Base-by-base conservation (phyloP, 2,113 vertebrate genomes). In the Equus quagga region DNA sequence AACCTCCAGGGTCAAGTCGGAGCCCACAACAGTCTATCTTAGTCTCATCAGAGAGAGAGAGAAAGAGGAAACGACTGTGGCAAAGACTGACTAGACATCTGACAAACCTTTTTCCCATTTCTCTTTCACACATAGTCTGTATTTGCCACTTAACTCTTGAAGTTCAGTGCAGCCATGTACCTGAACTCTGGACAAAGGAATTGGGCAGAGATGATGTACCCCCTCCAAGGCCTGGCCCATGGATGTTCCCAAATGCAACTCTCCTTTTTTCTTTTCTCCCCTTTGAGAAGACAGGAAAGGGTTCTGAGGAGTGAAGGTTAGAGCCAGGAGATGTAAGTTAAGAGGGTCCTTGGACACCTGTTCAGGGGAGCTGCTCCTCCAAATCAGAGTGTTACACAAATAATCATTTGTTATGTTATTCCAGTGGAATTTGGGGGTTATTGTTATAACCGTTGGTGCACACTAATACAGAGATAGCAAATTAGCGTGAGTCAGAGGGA, bases 1-100 rank as follows among this genome's bases (percentile, higher is more conserved):
- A n/a, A 79, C 44, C 89, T 94, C 51, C 21, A 75, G 44, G 82
- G 93, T 95, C 96, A 93, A 76, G 44, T 89, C 69, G 83, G 85
- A 79, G 36, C 78, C 89, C 8, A 23, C 46, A 92, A 89, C 70
- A 44, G 83, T 89, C 92, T 81, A 36, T 81, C 70, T 79, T 58
- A 56, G 21, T 86, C 56, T 96, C 73, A 75, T 75, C 62, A 81
- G 14, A 89, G 65, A 86, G 75, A 80, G 33, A 65, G 19, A 13
- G 60, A 33, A 33, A 64, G 17, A 28, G 41, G 51, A 49, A 56
- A 7, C 6, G 8, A 85, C 0, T 17, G 8, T 56, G n/a, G 23
- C 31, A 44, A 90, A 96, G 78, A 64, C 10, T 14, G 9, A 60
- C 81, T 70, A 36, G n/a, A 36, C 69, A 4, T 49, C 88, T 64